Conservation (phyloP, 2,797 vertebrate species). For the Silurus aristotelis region DNA sequence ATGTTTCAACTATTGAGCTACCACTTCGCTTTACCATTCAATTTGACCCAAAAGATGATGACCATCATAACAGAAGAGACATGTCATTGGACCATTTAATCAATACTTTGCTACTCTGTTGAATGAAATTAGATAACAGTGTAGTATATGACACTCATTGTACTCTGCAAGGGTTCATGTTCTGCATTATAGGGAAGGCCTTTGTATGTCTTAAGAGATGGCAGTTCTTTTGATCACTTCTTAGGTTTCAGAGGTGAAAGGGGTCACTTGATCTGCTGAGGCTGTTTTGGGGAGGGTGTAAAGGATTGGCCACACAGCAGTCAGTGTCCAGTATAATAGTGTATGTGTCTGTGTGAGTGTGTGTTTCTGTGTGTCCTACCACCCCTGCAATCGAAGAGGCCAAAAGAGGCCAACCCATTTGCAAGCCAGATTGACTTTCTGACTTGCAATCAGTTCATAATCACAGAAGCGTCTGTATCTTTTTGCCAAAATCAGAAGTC, state of each 20-base stretch:
- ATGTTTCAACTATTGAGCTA: no score
- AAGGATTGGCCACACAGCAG: conserved; percentile 51
- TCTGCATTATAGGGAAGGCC: conserved; percentile 51
- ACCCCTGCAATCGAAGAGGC: conserved; percentile 18
- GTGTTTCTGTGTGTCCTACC: conserved; percentile 22
- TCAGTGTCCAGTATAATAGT: conserved; percentile 53
- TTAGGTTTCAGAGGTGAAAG: conserved; percentile 68
- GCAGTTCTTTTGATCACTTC: conserved; percentile 66
- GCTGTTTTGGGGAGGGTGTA: conserved; percentile 42
- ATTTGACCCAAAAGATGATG: neutral
- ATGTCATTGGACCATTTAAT: conserved; percentile 22
- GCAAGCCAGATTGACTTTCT: conserved; percentile 27
- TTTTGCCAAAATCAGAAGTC: conserved; percentile 6
- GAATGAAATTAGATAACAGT: conserved; percentile 23
- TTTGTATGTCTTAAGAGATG: conserved; percentile 55
- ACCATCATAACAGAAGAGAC: neutral
- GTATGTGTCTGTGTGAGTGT: conserved; percentile 51
- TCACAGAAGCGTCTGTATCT: neutral
- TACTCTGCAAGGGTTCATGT: conserved; percentile 43
- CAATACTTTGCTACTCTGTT: conserved; percentile 23
- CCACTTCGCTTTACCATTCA: no score
- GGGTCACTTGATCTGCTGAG: conserved; percentile 69
- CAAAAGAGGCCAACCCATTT: conserved; percentile 23
- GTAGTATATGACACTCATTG: conserved; percentile 49
- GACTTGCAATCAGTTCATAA: conserved; percentile 11